Conservation (phyloP, 2,113 vertebrate genomes). For the Kryptolebias marmoratus region DNA sequence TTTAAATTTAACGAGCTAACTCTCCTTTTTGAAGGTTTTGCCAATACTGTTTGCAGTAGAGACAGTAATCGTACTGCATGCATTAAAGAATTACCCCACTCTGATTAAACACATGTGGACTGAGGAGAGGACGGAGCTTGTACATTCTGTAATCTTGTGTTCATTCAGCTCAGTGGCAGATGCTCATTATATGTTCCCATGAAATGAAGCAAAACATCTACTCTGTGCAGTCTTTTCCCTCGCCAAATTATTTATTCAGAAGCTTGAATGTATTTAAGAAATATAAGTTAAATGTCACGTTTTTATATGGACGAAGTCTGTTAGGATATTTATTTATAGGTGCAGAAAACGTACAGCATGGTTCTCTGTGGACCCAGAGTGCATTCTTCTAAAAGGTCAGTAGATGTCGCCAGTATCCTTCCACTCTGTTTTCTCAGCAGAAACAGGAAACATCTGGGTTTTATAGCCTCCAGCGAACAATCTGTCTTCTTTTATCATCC, state of each 20-base stretch:
- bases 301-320: background rate
- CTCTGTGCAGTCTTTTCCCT: background rate
- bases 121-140: conserved; percentile 8
- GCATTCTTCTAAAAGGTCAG: conserved; percentile 18
- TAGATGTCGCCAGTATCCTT: conserved; percentile 31
- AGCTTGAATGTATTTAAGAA: background rate
- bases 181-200: conserved; percentile 6
- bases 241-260: conserved; percentile 3
- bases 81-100: conserved; percentile 7
- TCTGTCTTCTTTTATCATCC: conserved; percentile 14
- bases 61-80: conserved; percentile 8
- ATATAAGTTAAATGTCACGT: background rate
- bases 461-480: background rate
- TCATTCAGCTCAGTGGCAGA: background rate
- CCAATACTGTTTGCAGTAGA: conserved; percentile 1
- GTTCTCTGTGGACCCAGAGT: background rate
- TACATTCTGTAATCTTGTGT: conserved; percentile 6
- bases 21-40: background rate
- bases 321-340: background rate
- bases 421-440: background rate
- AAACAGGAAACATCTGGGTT: conserved; percentile 9
- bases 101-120: conserved; percentile 2
- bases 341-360: background rate
- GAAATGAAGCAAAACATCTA: background rate
- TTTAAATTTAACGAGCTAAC: background rate